Evolutionary conservation across 1,140 invertebrate genomes (phyloP), one percentile per base, ranked within the genome.

Genomic region (Bombus confusus): DNA sequence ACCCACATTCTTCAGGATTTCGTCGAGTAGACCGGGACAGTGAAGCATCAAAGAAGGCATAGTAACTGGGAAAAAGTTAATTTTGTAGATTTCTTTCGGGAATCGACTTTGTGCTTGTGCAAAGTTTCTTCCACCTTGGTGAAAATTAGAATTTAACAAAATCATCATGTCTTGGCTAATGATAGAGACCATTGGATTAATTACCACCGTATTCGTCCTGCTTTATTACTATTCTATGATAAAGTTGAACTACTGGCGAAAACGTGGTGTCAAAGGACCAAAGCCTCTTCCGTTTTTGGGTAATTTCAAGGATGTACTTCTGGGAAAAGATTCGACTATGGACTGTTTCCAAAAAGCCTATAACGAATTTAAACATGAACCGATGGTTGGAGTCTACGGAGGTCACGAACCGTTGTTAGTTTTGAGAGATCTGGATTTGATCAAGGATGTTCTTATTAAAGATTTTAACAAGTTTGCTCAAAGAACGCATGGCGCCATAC

Each of bases 371-470:
- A 71, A 69, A 31, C 15, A 72, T 6, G 85, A 90, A 1, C 57
- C 34, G 9, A 28, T 88, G n/a, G 10, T 88, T 2, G 88, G 88
- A 43, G 0, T 85, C 0, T 90, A 79, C 13, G 9, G 18, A 0
- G 64, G 68, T 25, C 43, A 37, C 15, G 25, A 6, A 0, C 88
- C 88, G 5, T 5, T 34, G 5, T 47, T 88, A 1, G 0, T 90
- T 12, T 0, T 88, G 13, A 80, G 22, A 2, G 85, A 90, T 43
- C 69, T 81, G 4, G 64, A 87, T 0, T 41, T 87, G 2, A 85
- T 90, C 22, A 87, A 90, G 47, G 68, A 86, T 0, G 85, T 90
- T 10, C 39, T 90, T 9, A 90, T 90, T 13, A 90, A 85, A 39
- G 87, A 90, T 18, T 90, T 90, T 6, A 5, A 66, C 3, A n/a